These are phyloP conservation scores for Acanthaster planci DNA, from an alignment of 35 echinoderm and acorn worm genomes.

Conservation along the genomic window DNA sequence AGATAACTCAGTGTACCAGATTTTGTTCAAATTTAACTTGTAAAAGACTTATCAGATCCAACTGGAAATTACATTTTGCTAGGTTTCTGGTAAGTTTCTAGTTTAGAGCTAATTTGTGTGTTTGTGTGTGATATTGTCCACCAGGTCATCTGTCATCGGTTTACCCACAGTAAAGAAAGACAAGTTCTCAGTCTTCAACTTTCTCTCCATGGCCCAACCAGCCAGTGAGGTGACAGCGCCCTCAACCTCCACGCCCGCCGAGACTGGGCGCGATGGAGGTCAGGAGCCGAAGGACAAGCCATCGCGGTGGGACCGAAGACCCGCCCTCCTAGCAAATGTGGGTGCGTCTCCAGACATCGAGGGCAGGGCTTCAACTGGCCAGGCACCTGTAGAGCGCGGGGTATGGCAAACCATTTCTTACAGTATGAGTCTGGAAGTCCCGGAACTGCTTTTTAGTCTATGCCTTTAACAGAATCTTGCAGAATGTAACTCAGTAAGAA, in stretches of 20 bases:
- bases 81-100: background rate
- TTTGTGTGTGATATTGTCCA: background rate
- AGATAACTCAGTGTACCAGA: no score
- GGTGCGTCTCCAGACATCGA: slow-evolving; percentile 1
- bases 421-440: background rate
- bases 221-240: background rate
- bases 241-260: background rate
- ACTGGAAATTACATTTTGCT: no score
- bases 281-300: background rate
- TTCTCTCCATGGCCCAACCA: slow-evolving; percentile 29
- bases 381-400: no score
- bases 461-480: background rate
- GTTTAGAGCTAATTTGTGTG: background rate
- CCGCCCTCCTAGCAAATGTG: slow-evolving; percentile 35
- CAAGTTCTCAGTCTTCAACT: slow-evolving; percentile 60
- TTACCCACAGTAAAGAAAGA: slow-evolving; percentile 54
- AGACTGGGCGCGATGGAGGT: background rate
- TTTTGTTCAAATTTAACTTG: no score
- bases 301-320: slow-evolving; percentile 35
- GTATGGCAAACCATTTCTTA: no score
- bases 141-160: slow-evolving; percentile 47
- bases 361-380: no score
- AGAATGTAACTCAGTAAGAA: no score
- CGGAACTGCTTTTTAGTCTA: background rate
- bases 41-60: no score